Percentiles rank a stretch among this genome's conserved stretches.
These are phyloP conservation scores for Vidua macroura DNA, from an alignment of 2,113 vertebrate genomes.

Conservation along the genomic window DNA sequence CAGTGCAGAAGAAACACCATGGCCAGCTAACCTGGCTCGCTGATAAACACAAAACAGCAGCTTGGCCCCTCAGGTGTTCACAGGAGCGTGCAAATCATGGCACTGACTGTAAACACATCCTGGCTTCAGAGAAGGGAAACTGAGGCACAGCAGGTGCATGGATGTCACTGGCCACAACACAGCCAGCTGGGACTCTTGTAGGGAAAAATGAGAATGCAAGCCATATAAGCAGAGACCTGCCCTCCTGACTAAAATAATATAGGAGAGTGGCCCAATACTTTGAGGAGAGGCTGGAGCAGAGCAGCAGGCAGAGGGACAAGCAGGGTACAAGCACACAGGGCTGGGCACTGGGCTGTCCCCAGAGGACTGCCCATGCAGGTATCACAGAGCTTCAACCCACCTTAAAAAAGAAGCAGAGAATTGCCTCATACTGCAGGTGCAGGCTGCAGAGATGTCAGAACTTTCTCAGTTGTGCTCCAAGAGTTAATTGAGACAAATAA, in stretches of 20 bases:
- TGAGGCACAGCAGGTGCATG: neutral
- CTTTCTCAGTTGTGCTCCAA: conserved; percentile 59
- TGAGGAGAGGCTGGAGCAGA: neutral
- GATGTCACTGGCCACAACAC: too few species aligned
- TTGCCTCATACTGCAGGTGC: neutral
- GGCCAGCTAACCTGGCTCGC: neutral
- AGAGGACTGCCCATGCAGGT: neutral
- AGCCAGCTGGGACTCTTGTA: neutral
- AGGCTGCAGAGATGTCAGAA: neutral
- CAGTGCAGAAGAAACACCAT: rapidly evolving
- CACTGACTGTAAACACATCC: neutral
- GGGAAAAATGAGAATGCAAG: neutral
- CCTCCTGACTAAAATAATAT: neutral
- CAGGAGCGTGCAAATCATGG: neutral
- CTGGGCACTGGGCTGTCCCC: neutral
- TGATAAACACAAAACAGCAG: neutral
- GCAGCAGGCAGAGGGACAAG: neutral
- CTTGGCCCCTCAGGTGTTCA: neutral
- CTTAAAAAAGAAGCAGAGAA: neutral
- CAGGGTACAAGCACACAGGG: rapidly evolving
- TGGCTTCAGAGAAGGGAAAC: neutral
- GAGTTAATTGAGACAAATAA: conserved; percentile 72
- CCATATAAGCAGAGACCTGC: neutral
- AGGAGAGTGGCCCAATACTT: neutral
- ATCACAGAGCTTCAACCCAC: rapidly evolving